These are phyloP conservation scores for Trachurus trachurus DNA, from an alignment of 2,797 vertebrate genomes.

Conservation along the genomic window DNA sequence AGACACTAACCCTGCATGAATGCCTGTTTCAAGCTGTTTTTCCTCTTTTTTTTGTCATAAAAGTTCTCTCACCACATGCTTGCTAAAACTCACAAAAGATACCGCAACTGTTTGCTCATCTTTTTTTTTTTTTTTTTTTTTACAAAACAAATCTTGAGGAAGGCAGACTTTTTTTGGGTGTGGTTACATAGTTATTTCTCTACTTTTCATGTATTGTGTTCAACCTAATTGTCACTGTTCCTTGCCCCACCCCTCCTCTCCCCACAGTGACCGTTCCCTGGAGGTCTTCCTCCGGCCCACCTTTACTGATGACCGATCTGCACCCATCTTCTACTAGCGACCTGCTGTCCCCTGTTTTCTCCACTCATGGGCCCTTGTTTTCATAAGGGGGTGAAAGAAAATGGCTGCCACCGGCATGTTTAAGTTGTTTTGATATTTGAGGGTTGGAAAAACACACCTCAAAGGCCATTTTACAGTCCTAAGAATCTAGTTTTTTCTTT, in stretches of 20 bases:
- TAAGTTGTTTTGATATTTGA: slow-evolving; percentile 17
- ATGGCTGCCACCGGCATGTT: slow-evolving; percentile 32
- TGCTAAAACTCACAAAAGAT: slow-evolving; percentile 75
- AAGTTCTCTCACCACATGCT: slow-evolving; percentile 74
- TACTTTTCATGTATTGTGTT: slow-evolving; percentile 14
- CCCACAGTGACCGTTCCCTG: slow-evolving; percentile 93
- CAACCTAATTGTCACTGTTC: slow-evolving; percentile 78
- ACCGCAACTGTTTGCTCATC: slow-evolving; percentile 33
- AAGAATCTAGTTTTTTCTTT: slow-evolving; percentile 41
- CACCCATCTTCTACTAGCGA: slow-evolving; percentile 92
- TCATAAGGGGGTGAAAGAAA: slow-evolving; percentile 20
- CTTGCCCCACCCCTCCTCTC: slow-evolving; percentile 78
- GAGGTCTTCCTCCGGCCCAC: slow-evolving; percentile 93
- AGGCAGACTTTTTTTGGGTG: slow-evolving; percentile 49
- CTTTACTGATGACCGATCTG: slow-evolving; percentile 92
- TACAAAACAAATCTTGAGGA: slow-evolving; percentile 33
- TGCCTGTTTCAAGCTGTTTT: slow-evolving; percentile 29
- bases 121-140: slow-evolving; percentile 17
- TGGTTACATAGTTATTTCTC: slow-evolving; percentile 35
- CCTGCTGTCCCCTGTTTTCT: slow-evolving; percentile 57
- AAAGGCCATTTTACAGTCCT: slow-evolving; percentile 35
- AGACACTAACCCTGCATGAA: slow-evolving; percentile 82
- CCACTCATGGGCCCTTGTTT: slow-evolving; percentile 49
- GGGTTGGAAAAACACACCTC: neutral
- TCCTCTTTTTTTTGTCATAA: neutral